Evolutionary conservation across 2,888 invertebrate species (phyloP).

Genomic region (Synanthedon vespiformis): DNA sequence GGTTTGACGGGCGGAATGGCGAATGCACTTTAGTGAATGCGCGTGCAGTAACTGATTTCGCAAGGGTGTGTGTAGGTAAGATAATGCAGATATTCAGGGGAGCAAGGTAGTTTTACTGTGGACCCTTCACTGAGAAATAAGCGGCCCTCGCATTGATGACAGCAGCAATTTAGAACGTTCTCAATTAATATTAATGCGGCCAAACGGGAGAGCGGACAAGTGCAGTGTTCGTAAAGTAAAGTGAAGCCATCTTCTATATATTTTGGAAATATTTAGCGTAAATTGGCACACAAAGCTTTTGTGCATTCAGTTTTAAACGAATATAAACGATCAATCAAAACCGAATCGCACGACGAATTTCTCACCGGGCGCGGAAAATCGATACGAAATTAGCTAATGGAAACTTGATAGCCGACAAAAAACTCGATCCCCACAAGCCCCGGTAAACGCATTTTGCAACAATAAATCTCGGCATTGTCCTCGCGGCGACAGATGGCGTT

Average conservation of each 20-base stretch:
- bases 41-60: conserved; percentile 53
- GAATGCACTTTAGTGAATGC: conserved; percentile 64
- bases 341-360: conserved; percentile 38
- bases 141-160: conserved; percentile 45
- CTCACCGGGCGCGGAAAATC: conserved; percentile 41
- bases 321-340: conserved; percentile 61
- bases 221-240: not conserved
- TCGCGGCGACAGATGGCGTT: conserved; percentile 55
- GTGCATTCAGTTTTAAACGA: conserved; percentile 28
- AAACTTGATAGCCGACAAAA: conserved; percentile 67
- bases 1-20: conserved; percentile 52
- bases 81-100: conserved; percentile 61
- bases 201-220: conserved; percentile 11
- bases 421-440: conserved; percentile 50
- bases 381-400: conserved; percentile 69
- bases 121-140: conserved; percentile 17
- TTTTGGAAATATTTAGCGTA: no score
- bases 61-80: conserved; percentile 55
- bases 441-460: conserved; percentile 54
- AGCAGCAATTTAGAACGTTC: conserved; percentile 51
- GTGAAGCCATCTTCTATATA: no score
- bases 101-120: conserved; percentile 16
- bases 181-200: conserved; percentile 56
- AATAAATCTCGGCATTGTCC: conserved; percentile 59
- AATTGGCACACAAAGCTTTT: not conserved